Evolutionary conservation across 2,797 vertebrate genomes (phyloP).

Genomic region (Schizopygopsis pylzovi): DNA sequence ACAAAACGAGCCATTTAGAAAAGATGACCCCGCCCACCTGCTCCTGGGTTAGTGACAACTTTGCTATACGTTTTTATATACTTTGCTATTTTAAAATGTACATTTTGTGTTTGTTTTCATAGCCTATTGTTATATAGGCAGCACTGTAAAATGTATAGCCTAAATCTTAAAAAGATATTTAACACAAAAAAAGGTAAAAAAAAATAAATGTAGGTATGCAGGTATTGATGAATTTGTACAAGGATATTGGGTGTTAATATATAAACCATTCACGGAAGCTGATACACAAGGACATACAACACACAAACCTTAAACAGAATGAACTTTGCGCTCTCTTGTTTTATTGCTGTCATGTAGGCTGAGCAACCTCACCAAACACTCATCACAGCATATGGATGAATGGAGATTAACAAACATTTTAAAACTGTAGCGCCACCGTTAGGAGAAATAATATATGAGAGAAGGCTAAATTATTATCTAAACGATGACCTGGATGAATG

Average conservation of each 20-base stretch:
- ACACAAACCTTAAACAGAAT: constrained; percentile 30
- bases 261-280: constrained; percentile 52
- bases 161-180: neutral
- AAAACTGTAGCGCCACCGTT: constrained; percentile 6
- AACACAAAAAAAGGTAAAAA: too few relatives aligned
- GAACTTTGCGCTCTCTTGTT: constrained; percentile 57
- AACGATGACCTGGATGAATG: neutral
- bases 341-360: constrained; percentile 18
- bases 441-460: constrained; percentile 6
- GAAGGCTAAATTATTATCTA: neutral
- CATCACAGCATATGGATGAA: neutral
- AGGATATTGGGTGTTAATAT: constrained; percentile 51
- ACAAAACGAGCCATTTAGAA: neutral
- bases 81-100: neutral
- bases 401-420: neutral
- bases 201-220: too few relatives aligned
- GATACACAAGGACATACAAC: neutral
- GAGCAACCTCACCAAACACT: neutral
- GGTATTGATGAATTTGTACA: constrained; percentile 14
- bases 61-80: neutral
- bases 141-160: neutral
- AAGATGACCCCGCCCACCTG: constrained; percentile 1
- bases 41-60: neutral
- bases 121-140: neutral
- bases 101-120: neutral